A percentile compares a stretch with the other conserved stretches of the same genome.
These are phyloP conservation scores for Metopia argyrocephala DNA, from an alignment of 2,888 invertebrate species.

Conservation along the genomic window DNA sequence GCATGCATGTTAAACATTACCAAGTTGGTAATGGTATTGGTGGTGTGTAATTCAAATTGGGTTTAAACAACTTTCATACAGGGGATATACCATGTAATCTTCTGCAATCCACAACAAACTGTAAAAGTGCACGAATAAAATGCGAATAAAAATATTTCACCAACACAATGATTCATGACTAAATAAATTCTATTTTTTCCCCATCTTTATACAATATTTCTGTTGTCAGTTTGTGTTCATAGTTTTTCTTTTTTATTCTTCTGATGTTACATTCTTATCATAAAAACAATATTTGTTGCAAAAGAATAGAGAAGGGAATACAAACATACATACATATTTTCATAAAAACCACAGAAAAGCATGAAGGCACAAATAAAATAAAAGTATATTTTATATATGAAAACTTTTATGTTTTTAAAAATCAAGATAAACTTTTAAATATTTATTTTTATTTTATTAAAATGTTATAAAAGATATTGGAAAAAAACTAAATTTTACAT, in stretches of 20 bases:
- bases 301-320: conserved; percentile 8
- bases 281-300: neutral
- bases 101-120: conserved; percentile 41
- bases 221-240: neutral
- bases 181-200: neutral
- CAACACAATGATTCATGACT: conserved; percentile 49
- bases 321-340: conserved; percentile 2
- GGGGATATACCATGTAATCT: conserved; percentile 45
- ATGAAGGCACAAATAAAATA: conserved; percentile 3
- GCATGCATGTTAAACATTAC: neutral
- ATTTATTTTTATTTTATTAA: neutral
- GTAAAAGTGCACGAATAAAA: conserved; percentile 37
- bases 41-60: conserved; percentile 54
- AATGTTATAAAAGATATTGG: too few species aligned
- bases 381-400: conserved; percentile 33
- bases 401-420: conserved; percentile 33
- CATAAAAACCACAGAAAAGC: conserved; percentile 26
- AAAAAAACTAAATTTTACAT: neutral
- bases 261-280: conserved; percentile 13
- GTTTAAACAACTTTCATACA: conserved; percentile 45
- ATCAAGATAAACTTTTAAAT: conserved; percentile 39
- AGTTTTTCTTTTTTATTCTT: neutral
- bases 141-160: conserved; percentile 21
- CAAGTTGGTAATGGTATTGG: neutral
- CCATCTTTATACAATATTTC: neutral